phyloP scores from a whole-genome alignment of 2,888 invertebrate genomes.

The Chrysina gloriosa region DNA sequence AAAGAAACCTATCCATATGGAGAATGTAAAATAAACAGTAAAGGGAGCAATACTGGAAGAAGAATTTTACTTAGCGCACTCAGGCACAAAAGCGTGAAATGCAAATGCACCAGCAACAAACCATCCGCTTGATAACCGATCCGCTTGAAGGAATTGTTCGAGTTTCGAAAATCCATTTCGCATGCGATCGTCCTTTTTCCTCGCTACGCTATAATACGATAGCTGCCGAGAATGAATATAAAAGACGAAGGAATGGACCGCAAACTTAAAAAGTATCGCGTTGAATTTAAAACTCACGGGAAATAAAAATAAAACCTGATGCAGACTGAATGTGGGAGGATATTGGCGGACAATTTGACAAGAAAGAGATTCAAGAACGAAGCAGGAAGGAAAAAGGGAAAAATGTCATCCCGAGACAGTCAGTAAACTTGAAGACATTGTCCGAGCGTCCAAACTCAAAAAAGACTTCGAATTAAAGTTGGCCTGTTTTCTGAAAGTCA shows the following conservation, averaged over 20 bases:
- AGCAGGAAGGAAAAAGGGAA: slow-evolving; percentile 5
- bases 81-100: not conserved
- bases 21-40: not conserved
- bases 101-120: not conserved
- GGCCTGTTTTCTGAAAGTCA: slow-evolving; percentile 15
- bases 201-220: slow-evolving; percentile 16
- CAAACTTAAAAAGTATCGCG: slow-evolving; percentile 31
- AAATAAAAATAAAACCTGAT: slow-evolving; percentile 24
- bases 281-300: slow-evolving; percentile 36
- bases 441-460: slow-evolving; percentile 12
- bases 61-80: not conserved
- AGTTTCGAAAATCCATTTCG: slow-evolving; percentile 16
- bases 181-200: not conserved
- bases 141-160: not conserved
- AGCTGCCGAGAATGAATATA: slow-evolving; percentile 14
- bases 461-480: slow-evolving; percentile 22
- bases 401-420: slow-evolving; percentile 15
- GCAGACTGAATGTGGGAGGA: slow-evolving; percentile 23
- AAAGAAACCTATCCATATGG: too few relatives aligned
- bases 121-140: not conserved
- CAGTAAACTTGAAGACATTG: slow-evolving; percentile 9
- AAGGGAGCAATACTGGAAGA: not conserved
- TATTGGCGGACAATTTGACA: slow-evolving; percentile 33
- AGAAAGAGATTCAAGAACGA: slow-evolving; percentile 12
- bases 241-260: slow-evolving; percentile 9